Conservation (phyloP, 2,888 invertebrate genomes). For the Drepanosiphum platanoidis region DNA sequence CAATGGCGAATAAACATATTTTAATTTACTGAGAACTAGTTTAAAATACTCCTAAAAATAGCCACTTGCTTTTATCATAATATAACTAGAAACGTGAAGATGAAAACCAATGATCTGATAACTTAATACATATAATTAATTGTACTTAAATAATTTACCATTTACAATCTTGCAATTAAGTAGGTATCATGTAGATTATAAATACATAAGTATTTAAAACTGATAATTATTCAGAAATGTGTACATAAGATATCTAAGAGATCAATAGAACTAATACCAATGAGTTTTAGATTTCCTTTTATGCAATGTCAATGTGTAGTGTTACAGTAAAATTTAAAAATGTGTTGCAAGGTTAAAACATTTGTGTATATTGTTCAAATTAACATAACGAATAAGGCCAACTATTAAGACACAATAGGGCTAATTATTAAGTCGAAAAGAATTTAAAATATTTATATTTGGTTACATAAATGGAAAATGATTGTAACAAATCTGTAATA, state of each 20-base stretch:
- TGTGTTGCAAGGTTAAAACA: constrained; percentile 19
- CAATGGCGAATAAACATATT: constrained; percentile 1
- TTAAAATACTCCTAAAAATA: not conserved
- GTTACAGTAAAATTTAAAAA: not conserved
- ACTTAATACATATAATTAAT: not conserved
- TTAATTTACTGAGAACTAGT: constrained; percentile 7
- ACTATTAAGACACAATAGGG: constrained; percentile 32
- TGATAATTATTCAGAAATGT: not conserved
- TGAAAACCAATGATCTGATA: not conserved
- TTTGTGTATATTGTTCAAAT: constrained; percentile 12
- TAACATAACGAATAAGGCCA: constrained; percentile 4
- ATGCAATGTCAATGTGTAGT: not conserved
- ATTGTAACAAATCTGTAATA: not conserved
- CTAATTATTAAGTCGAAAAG: not conserved
- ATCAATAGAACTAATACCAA: not conserved
- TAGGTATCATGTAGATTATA: too few species aligned
- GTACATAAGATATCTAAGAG: not conserved
- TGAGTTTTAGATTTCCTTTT: not conserved
- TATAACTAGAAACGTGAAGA: not conserved
- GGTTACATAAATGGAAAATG: not conserved
- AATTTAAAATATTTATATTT: constrained; percentile 15
- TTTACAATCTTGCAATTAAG: too few species aligned
- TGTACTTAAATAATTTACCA: too few species aligned
- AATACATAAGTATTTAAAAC: not conserved
- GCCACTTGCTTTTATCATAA: not conserved